Base-by-base conservation (phyloP, 2,797 vertebrate species). In the Etheostoma perlongum region DNA sequence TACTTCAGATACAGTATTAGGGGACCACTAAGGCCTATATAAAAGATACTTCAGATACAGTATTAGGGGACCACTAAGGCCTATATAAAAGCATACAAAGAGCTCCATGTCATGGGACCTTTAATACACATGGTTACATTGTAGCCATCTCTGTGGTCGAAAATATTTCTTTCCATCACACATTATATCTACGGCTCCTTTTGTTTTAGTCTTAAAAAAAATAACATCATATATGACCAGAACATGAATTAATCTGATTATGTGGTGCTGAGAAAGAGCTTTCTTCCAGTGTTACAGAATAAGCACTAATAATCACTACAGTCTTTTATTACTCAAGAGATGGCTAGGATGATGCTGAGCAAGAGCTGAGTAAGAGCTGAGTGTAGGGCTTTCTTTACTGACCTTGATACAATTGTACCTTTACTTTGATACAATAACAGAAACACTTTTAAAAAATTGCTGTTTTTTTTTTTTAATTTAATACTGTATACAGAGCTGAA, bases 381-480 rank as follows among this genome's bases (percentile, higher is more conserved):
- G 40, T 46, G 40, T 25, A 33, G n/a, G 49, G 3, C 58, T 70
- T 72, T 74, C 25, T 72, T 71, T 46, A 52, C 46, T 10, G 44
- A 71, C 65, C 71, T 67, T 68, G 27, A 78, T 64, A 23, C 30
- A 63, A 71, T 75, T 72, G 33, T 18, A 61, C 53, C 36, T 74
- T 47, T 51, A 10, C 36, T 40, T 40, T 11, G 36, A 36, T 9
- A 36, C 62, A 68, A 48, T 48, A 73, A 67, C 71, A 61, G n/a
- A 8, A 27, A 36, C 21, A n/a, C 21, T 57, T 64, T 58, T 72
- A 40, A 51, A 71, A 40, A 36, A 42, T 53, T 18, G 44, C 13
- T 44, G 12, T 14, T 15, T 40, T 40, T 40, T 23, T 23, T 23
- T 23, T 23, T 40, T 27, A 4, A 27, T 27, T 27, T 30, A 27